Conservation (phyloP, 2,113 vertebrate species). For the Strix uralensis region DNA sequence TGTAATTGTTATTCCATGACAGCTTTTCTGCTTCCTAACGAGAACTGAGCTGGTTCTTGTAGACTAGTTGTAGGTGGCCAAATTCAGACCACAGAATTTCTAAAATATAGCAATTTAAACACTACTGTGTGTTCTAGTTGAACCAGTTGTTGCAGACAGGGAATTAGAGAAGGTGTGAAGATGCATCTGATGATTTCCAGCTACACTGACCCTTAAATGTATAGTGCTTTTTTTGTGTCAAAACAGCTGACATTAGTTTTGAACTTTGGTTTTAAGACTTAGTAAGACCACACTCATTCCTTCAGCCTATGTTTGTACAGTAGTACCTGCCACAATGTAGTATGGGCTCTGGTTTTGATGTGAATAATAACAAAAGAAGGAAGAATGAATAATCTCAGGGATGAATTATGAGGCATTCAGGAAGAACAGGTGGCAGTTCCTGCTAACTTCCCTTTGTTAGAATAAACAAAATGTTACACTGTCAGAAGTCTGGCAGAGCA, state of each 20-base stretch:
- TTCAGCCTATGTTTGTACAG: neutral
- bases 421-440: neutral
- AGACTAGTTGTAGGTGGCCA: neutral
- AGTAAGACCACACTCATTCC: neutral
- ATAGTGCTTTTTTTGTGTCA: neutral
- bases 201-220: neutral
- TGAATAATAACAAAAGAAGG: neutral
- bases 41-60: neutral
- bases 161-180: neutral
- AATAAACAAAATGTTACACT: neutral
- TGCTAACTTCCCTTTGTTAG: neutral
- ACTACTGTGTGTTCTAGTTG: neutral
- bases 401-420: neutral
- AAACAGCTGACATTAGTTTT: neutral
- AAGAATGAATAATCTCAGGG: neutral
- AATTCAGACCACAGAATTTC: neutral
- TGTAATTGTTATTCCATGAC: neutral
- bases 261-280: neutral
- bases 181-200: neutral
- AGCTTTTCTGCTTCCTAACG: neutral
- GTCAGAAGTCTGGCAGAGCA: neutral
- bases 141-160: neutral
- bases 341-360: neutral
- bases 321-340: neutral
- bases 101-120: neutral